Evolutionary conservation across 2,113 vertebrate species (phyloP).

Genomic region (Sphaerodactylus townsendi): DNA sequence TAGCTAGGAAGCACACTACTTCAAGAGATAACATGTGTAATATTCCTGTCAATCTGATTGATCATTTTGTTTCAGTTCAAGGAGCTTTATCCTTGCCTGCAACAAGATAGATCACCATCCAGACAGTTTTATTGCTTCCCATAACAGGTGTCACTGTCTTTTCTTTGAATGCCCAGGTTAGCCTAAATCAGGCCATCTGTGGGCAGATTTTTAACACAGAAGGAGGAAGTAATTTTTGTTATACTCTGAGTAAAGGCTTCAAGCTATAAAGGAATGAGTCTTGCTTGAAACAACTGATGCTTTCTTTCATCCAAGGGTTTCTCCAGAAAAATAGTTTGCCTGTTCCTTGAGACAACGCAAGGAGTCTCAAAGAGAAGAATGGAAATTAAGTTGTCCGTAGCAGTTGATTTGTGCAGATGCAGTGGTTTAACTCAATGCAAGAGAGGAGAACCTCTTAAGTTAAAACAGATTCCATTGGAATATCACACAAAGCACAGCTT

Average conservation of each 20-base stretch:
- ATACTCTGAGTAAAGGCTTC: background rate
- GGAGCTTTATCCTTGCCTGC: background rate
- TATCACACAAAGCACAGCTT: too few relatives aligned
- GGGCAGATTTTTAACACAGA: background rate
- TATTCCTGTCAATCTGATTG: slow-evolving; percentile 21
- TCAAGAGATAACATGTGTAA: slow-evolving; percentile 8
- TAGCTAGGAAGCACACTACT: slow-evolving; percentile 8
- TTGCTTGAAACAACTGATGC: background rate
- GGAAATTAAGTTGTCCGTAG: slow-evolving; percentile 3
- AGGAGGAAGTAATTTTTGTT: background rate
- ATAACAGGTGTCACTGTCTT: background rate
- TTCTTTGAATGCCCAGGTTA: background rate
- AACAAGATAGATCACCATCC: slow-evolving; percentile 1
- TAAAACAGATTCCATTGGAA: background rate
- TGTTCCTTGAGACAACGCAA: background rate
- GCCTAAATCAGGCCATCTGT: background rate
- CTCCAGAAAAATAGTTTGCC: background rate
- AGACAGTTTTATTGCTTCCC: slow-evolving; percentile 6
- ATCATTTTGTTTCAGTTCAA: slow-evolving; percentile 5
- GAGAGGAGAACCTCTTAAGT: too few relatives aligned
- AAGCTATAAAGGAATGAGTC: background rate
- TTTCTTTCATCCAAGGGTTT: background rate
- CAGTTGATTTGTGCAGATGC: background rate
- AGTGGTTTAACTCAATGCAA: background rate
- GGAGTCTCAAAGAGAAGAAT: background rate